phyloP scores from a whole-genome alignment of 1,140 invertebrate species.

The Geopemphigus sp. region DNA sequence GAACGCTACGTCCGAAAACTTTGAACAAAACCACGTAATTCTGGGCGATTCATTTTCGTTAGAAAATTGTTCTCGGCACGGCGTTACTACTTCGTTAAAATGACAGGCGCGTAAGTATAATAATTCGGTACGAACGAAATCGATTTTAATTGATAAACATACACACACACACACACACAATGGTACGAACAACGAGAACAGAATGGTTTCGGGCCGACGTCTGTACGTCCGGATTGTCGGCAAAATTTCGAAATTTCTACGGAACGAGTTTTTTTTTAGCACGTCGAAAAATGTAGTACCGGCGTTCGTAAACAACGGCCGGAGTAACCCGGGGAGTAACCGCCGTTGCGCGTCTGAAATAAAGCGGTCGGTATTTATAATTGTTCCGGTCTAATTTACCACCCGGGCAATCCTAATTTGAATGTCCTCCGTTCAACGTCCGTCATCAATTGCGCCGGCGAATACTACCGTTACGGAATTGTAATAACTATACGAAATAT shows the following conservation, averaged over 20 bases:
- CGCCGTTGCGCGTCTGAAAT: not conserved
- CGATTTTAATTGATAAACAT: too few relatives aligned
- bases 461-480: not conserved
- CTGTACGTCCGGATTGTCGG: not conserved
- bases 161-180: too few relatives aligned
- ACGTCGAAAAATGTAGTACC: not conserved
- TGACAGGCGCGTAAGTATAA: too few relatives aligned
- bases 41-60: too few relatives aligned
- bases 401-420: not conserved
- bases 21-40: not conserved
- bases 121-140: too few relatives aligned
- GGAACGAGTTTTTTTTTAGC: not conserved
- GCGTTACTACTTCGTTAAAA: too few relatives aligned
- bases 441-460: not conserved
- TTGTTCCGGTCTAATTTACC: not conserved
- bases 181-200: too few relatives aligned
- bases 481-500: too few relatives aligned
- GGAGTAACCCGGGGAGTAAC: not conserved
- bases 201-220: not conserved
- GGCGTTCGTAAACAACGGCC: not conserved
- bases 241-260: not conserved
- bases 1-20: not conserved
- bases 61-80: too few relatives aligned
- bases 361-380: slow-evolving; percentile 2
- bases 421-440: slow-evolving; percentile 16